Conservation (phyloP, 2,797 vertebrate genomes). For the Salarias fasciatus region DNA sequence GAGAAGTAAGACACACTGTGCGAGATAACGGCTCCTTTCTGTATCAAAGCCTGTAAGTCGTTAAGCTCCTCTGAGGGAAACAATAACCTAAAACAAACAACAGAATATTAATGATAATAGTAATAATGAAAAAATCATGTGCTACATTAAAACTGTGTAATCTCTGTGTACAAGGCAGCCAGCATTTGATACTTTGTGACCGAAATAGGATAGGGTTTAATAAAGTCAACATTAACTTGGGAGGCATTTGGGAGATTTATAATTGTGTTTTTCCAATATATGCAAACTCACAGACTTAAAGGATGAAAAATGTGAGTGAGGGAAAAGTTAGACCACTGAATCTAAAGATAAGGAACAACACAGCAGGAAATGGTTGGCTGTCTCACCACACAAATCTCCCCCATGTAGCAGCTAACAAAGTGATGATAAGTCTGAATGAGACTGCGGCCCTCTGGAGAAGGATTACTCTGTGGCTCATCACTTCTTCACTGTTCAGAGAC, state of each 20-base stretch:
- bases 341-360: conserved; percentile 24
- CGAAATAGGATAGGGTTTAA: not conserved
- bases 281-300: not conserved
- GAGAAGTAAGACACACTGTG: conserved; percentile 22
- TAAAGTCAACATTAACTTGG: not conserved
- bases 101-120: not conserved
- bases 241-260: not conserved
- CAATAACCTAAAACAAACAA: conserved; percentile 12
- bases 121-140: not conserved
- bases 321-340: conserved; percentile 1
- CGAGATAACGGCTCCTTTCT: conserved; percentile 44
- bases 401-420: conserved; percentile 55
- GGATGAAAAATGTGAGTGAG: not conserved
- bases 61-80: conserved; percentile 32
- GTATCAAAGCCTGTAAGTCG: conserved; percentile 37
- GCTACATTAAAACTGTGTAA: conserved; percentile 1
- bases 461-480: conserved; percentile 57
- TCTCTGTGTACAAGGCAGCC: too few relatives aligned
- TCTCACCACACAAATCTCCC: conserved; percentile 50
- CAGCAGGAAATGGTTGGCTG: conserved; percentile 35
- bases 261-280: not conserved
- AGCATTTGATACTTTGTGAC: too few relatives aligned
- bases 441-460: conserved; percentile 47
- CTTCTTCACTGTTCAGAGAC: conserved; percentile 34
- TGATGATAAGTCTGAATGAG: conserved; percentile 66